Conservation (phyloP, 2,113 vertebrate genomes). For the Tapirus terrestris region DNA sequence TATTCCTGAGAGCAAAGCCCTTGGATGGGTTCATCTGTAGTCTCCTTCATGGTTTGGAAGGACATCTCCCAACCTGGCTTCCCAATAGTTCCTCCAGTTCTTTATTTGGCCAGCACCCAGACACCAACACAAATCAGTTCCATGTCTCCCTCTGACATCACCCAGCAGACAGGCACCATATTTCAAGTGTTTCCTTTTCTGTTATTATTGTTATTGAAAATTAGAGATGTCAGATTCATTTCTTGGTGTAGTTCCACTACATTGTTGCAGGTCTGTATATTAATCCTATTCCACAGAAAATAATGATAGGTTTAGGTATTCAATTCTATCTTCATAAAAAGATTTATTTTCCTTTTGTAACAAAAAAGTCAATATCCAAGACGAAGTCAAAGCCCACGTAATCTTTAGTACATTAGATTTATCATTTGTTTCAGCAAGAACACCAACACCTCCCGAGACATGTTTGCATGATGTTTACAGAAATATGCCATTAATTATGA, state of each 20-base stretch:
- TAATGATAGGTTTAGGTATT: neutral
- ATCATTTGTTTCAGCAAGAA: constrained; percentile 5
- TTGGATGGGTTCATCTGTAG: neutral
- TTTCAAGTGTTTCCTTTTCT: neutral
- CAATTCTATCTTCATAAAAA: constrained; percentile 26
- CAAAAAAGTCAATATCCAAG: constrained; percentile 5
- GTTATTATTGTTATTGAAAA: neutral
- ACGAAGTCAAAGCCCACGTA: neutral
- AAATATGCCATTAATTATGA: neutral
- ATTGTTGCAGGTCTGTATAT: neutral
- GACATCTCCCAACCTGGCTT: neutral
- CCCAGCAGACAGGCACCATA: neutral
- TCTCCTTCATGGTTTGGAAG: neutral
- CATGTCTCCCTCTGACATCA: neutral
- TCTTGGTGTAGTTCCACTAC: neutral
- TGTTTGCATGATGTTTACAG: neutral
- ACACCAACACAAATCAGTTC: neutral
- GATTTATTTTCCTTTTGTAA: neutral
- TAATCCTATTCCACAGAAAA: neutral
- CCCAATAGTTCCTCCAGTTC: neutral
- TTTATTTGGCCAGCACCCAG: neutral
- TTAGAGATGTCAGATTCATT: neutral
- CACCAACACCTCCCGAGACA: neutral
- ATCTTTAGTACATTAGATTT: neutral
- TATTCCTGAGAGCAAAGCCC: neutral